Evolutionary conservation across 2,797 vertebrate species (phyloP).

Genomic region (Manis pentadactyla): DNA sequence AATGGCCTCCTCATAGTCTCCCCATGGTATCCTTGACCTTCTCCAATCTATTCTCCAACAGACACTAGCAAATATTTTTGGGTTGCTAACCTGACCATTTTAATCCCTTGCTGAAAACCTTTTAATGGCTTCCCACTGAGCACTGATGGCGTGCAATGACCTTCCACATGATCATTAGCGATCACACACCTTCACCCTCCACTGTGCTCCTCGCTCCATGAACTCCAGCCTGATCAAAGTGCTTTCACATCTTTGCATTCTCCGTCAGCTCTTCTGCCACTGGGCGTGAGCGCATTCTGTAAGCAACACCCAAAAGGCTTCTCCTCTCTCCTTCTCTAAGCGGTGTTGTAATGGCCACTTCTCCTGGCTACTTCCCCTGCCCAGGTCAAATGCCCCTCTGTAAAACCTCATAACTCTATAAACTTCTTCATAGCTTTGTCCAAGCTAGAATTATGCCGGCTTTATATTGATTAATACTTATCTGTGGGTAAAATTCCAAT

Average conservation of each 20-base stretch:
- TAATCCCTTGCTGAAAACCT: not conserved
- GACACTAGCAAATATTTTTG: not conserved
- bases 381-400: not conserved
- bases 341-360: not conserved
- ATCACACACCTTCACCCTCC: not conserved
- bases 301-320: not conserved
- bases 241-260: not conserved
- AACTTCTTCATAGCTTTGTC: not conserved
- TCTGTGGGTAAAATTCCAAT: no score
- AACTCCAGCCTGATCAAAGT: not conserved
- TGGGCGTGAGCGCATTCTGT: not conserved
- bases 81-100: not conserved
- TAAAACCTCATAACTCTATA: not conserved
- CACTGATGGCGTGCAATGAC: not conserved
- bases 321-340: not conserved
- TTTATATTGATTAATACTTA: not conserved
- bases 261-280: not conserved
- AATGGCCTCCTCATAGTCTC: not conserved
- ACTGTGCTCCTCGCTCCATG: no score
- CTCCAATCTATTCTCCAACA: not conserved
- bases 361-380: not conserved
- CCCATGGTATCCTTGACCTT: accelerated
- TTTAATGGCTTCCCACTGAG: not conserved
- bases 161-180: no score
- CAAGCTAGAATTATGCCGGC: not conserved